Percentiles rank a stretch among this genome's conserved stretches.
phyloP scores from a whole-genome alignment of 1,140 invertebrate species.

The Bombus impatiens region DNA sequence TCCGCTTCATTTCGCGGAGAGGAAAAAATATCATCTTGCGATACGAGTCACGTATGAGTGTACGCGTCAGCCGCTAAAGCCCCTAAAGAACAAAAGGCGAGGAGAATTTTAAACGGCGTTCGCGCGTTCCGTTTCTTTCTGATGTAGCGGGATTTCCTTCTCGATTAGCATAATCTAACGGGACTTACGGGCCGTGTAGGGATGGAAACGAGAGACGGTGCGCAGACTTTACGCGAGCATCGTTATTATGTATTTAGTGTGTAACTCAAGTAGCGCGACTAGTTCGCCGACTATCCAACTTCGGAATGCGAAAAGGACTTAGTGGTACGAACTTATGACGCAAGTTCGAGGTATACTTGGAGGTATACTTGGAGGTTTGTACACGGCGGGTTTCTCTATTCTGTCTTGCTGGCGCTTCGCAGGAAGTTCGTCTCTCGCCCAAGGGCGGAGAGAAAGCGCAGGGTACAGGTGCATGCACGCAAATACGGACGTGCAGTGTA shows the following conservation, averaged over 20 bases:
- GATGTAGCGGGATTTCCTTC: slow-evolving; percentile 35
- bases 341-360: slow-evolving; percentile 53
- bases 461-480: slow-evolving; percentile 30
- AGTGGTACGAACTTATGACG: slow-evolving; percentile 60
- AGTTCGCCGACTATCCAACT: slow-evolving; percentile 46
- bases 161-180: slow-evolving; percentile 59
- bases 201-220: neutral
- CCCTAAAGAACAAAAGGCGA: slow-evolving; percentile 34
- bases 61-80: slow-evolving; percentile 8
- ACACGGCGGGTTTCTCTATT: neutral
- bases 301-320: slow-evolving; percentile 48
- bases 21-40: slow-evolving; percentile 14
- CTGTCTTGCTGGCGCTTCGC: slow-evolving; percentile 11
- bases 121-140: slow-evolving; percentile 28
- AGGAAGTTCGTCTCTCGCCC: slow-evolving; percentile 14
- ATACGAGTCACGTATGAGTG: slow-evolving; percentile 39
- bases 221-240: slow-evolving; percentile 11
- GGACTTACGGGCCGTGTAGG: neutral
- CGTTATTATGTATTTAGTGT: slow-evolving; percentile 66
- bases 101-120: slow-evolving; percentile 49
- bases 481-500: neutral
- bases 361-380: slow-evolving; percentile 35
- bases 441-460: neutral
- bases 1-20: neutral
- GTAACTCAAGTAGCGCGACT: slow-evolving; percentile 50